Evolutionary conservation across 1,140 invertebrate species (phyloP), one percentile per base, ranked within the genome.

Genomic region (Pseudomyrmex concolor): DNA sequence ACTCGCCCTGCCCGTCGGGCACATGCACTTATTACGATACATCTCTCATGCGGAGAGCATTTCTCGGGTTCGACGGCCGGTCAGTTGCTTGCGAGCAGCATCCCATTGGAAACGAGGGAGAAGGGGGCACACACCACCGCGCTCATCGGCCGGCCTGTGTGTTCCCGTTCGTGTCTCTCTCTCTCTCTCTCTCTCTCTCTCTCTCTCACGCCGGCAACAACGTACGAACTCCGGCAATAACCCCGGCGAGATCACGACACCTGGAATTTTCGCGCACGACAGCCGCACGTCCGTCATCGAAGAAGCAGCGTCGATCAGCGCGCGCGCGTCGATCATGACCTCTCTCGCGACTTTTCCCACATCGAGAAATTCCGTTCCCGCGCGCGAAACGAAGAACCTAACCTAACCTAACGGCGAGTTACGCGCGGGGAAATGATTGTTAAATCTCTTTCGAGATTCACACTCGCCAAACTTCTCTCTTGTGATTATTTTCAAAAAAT

Each of bases 21-120:
- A 91, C 86, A 86, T 86, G 86, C 84, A 91, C 89, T 91, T 92
- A 92, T 92, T 92, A 92, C 91, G 92, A 92, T 92, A 90, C 87
- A 91, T 92, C 91, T 91, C 84, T 68, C 87, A 70, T 87, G 77
- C 50, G 50, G 9, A 51, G 84, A 84, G 84, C 84, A 90, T 89
- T 92, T 88, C 91, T 91, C 67, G 92, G 93, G 93, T 93, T 93
- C 93, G 93, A 93, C 88, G 93, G 83, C 93, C 93, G 93, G 93
- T 93, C 92, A 93, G 91, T 93, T 89, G 34, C 34, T 34, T 34
- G 34, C 34, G 68, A 82, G 48, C 43, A 62, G 15, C 68, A 57
- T 34, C 34, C 34, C 34, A 34, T 63, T 60, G 34, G 34, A 43
- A 45, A 66, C 34, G 43, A 22, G n/a, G 67, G 17, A 54, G 55